Base-by-base conservation (phyloP, 2,888 invertebrate species). In the Scaptomyza tumidula region DNA sequence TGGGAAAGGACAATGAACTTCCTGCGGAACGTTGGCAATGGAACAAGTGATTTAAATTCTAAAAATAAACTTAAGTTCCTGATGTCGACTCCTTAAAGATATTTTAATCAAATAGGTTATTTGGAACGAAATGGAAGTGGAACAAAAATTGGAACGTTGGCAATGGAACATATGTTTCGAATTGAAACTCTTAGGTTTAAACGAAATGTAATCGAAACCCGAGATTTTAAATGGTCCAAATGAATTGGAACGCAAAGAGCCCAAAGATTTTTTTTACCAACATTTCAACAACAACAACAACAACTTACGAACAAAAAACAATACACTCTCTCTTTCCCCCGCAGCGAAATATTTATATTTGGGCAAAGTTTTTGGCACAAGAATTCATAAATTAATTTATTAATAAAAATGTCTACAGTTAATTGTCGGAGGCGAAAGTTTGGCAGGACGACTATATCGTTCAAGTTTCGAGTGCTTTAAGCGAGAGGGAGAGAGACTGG, bases 401-500 rank as follows among this genome's bases (percentile, higher is more conserved):
- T 68, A 62, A 72, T 68, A 75, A 75, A 68, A 71, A 63, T 48
- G 76, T 75, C 63, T 50, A 49, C 63, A 75, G 76, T 75, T 72
- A 72, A 76, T 75, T 76, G 72, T 76, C 60, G 72, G 62, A 9
- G 29, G 61, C 56, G 16, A 41, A 41, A 41, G 45, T 33, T 75
- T 71, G 61, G 41, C 41, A 41, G n/a, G 16, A 41, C 24, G 24
- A 43, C 58, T 43, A 52, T 45, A 49, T 46, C 41, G 55, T 59
- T 52, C 46, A 45, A 71, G 53, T 54, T 71, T 24, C 10, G 39
- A 24, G 37, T 56, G 53, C 57, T 72, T 71, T 57, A 71, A 67
- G 10, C 14, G 7, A 7, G n/a, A n/a, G n/a, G 14, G 7, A 14
- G 14, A 14, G 37, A n/a, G 7, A 14, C 7, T 6, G 37, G 2